These are phyloP conservation scores for Ciconia maguari DNA, from an alignment of 2,113 vertebrate genomes.

Conservation along the genomic window DNA sequence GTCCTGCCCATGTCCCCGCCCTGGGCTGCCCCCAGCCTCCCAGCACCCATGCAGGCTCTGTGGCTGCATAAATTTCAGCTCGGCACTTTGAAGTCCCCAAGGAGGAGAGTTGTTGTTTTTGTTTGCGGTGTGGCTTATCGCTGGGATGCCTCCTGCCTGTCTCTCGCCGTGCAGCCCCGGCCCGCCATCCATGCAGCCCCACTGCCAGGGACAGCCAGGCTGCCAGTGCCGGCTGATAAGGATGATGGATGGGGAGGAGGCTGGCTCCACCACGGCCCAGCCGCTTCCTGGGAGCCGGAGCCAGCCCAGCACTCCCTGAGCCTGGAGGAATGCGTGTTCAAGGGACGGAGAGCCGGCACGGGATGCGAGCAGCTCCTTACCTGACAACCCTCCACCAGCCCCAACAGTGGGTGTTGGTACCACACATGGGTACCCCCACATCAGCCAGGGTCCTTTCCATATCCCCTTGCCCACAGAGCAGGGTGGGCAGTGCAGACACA, in stretches of 20 bases:
- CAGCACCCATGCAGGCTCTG: not conserved
- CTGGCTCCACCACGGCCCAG: conserved; percentile 87
- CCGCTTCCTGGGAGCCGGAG: conserved; percentile 83
- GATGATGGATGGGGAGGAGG: conserved; percentile 88
- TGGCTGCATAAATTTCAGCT: conserved; percentile 54
- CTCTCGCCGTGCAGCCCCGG: conserved; percentile 49
- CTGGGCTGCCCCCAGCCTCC: not conserved
- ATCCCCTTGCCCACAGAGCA: not conserved
- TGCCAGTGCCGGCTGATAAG: conserved; percentile 89
- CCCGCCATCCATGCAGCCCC: conserved; percentile 49
- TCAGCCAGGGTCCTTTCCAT: not conserved
- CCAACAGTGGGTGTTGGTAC: not conserved
- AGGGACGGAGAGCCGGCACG: not conserved
- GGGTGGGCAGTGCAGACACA: not conserved
- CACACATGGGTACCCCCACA: not conserved
- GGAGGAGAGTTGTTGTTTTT: conserved; percentile 81
- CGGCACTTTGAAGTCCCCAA: conserved; percentile 83
- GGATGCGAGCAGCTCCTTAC: not conserved
- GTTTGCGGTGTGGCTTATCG: conserved; percentile 79
- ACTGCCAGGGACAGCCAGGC: conserved; percentile 69
- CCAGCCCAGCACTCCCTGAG: conserved; percentile 65
- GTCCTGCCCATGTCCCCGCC: not conserved
- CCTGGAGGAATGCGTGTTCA: conserved; percentile 54
- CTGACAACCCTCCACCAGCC: not conserved
- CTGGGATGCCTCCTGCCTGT: conserved; percentile 44